Base-by-base conservation (phyloP, 2,113 vertebrate genomes). In the Geococcyx californianus region DNA sequence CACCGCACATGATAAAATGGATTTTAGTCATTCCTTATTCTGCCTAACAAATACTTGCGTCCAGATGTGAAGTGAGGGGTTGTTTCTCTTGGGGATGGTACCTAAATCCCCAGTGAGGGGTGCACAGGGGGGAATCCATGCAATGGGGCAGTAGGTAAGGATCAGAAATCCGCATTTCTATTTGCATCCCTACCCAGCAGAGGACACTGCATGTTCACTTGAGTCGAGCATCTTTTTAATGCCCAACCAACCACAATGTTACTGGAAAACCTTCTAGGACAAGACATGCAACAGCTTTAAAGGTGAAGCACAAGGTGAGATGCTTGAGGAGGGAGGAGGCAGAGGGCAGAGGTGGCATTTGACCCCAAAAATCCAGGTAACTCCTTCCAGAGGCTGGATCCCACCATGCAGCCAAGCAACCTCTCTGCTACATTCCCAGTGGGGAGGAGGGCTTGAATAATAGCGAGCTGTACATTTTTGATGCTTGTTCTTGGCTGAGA, bases 61-160 rank as follows among this genome's bases (percentile, higher is more conserved):
- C 51, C 78, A 60, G 84, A 74, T 90, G 68, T 18, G 10, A 74
- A 75, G 52, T 6, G 51, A 77, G 54, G 78, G 26, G 52, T 29
- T 2, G 24, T 59, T 64, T 64, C 49, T 49, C 40, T 36, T 3
- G 1, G 59, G 77, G 33, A n/a, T 0, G 0, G 28, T 13, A 10
- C 52, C 59, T 59, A 44, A 83, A 77, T 70, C 29, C 55, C n/a
- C 26, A 6, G 1, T 4, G 24, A 24, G 34, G 68, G 83, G 31
- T n/a, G 44, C 28, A 12, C 7, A 6, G 44, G 23, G 36, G 19
- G 21, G 33, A 63, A 72, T 52, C 63, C 0, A 2, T 29, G 10
- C 10, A 0, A 1, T 10, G n/a, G 68, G 79, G 59, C 59, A 42
- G 34, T 9, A 54, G 68, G 76, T 62, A 34, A 64, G 67, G 66